These are phyloP conservation scores for Cryptomyrus ogoouensis DNA, from an alignment of 2,113 vertebrate genomes.

Conservation along the genomic window DNA sequence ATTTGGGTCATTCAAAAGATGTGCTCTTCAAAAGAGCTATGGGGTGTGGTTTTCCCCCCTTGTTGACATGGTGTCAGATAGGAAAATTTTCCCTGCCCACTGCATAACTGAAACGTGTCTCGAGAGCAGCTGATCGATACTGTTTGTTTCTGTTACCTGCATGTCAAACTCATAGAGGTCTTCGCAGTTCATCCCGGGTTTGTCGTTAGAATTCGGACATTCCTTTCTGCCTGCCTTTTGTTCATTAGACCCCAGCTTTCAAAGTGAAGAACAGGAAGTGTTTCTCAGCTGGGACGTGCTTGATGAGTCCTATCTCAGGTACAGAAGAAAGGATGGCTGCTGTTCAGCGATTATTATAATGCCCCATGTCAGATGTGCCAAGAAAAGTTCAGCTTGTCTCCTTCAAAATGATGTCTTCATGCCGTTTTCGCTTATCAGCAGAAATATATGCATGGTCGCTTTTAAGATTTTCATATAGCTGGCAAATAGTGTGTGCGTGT, in stretches of 20 bases:
- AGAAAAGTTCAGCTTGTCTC: slow-evolving; percentile 12
- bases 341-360: background rate
- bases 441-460: background rate
- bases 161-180: background rate
- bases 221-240: background rate
- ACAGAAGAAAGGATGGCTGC: background rate
- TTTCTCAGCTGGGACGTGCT: background rate
- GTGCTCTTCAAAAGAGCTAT: background rate
- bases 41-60: background rate
- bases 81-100: background rate
- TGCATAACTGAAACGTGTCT: background rate
- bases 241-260: background rate
- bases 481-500: slow-evolving; percentile 10
- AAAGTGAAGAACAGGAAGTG: background rate
- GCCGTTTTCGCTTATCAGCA: background rate
- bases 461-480: background rate
- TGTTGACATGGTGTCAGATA: background rate
- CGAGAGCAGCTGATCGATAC: background rate
- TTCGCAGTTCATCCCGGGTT: background rate
- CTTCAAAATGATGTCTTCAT: slow-evolving; percentile 13
- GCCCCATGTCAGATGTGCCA: background rate
- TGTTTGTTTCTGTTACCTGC: background rate
- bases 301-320: background rate
- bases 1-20: background rate
- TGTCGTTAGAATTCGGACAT: background rate